A percentile compares a stretch with the other conserved stretches of the same genome.
These are phyloP conservation scores for Ctenoplectra terminalis DNA, from an alignment of 1,140 invertebrate species.

Conservation along the genomic window DNA sequence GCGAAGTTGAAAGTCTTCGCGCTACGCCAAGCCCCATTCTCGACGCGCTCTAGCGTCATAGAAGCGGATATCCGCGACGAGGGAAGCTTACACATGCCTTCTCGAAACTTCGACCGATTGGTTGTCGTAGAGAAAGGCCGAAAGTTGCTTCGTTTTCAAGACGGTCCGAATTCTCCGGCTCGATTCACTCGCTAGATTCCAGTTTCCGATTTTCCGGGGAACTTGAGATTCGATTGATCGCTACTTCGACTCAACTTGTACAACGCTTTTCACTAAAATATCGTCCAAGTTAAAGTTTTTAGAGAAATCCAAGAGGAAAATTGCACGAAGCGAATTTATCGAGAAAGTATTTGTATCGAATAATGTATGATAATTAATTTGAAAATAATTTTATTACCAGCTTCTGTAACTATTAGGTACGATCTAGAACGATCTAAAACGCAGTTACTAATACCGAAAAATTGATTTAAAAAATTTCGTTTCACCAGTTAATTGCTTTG, in stretches of 20 bases:
- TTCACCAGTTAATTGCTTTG: not conserved
- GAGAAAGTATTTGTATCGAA: too few species aligned
- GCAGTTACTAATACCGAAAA: too few species aligned
- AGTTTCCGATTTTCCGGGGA: not conserved
- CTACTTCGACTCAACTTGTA: not conserved
- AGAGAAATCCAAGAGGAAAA: too few species aligned
- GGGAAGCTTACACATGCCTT: constrained; percentile 9
- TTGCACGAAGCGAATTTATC: too few species aligned
- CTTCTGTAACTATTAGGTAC: too few species aligned
- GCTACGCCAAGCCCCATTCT: not conserved
- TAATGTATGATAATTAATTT: too few species aligned
- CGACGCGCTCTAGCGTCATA: not conserved
- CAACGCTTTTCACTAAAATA: not conserved
- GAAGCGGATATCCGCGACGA: not conserved
- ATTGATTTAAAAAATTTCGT: not conserved
- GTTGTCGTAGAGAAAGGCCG: not conserved
- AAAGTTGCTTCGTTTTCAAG: constrained; percentile 2
- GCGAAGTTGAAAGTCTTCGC: constrained; percentile 23
- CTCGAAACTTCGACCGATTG: constrained; percentile 3
- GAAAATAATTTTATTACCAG: too few species aligned
- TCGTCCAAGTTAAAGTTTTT: not conserved
- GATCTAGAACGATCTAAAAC: too few species aligned
- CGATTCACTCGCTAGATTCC: not conserved
- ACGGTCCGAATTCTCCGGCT: constrained; percentile 7
- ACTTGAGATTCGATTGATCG: not conserved